Conservation (phyloP, 2,113 vertebrate species). For the Talpa occidentalis region DNA sequence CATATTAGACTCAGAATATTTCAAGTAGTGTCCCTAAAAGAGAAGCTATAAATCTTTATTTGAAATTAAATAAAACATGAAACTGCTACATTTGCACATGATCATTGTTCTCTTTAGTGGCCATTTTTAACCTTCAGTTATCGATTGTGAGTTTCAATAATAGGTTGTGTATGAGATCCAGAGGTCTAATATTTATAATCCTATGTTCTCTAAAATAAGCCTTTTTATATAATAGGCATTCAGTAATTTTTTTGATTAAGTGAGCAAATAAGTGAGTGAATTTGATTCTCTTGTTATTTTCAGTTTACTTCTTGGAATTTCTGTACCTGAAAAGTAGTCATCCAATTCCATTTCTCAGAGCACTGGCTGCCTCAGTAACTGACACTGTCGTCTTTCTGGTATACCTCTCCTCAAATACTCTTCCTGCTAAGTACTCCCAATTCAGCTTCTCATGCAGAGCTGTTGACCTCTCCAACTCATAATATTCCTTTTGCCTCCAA, state of each 20-base stretch:
- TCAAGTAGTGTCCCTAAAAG: neutral
- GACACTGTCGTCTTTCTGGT: neutral
- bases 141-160: neutral
- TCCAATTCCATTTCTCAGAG: slow-evolving; percentile 21
- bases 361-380: neutral
- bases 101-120: neutral
- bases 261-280: slow-evolving; percentile 11
- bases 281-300: slow-evolving; percentile 4
- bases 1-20: neutral
- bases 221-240: neutral
- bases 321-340: neutral
- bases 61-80: slow-evolving; percentile 32
- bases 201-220: neutral
- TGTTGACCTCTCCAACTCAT: neutral
- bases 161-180: neutral
- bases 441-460: neutral
- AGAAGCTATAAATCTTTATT: slow-evolving; percentile 5
- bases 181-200: slow-evolving; percentile 32
- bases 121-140: neutral
- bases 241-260: neutral
- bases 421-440: neutral
- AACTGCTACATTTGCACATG: neutral
- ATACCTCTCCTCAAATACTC: neutral
- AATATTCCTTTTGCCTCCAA: neutral
- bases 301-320: slow-evolving; percentile 28